Evolutionary conservation across 2,113 vertebrate species (phyloP), one percentile per base, ranked within the genome.

Genomic region (Thymallus thymallus): DNA sequence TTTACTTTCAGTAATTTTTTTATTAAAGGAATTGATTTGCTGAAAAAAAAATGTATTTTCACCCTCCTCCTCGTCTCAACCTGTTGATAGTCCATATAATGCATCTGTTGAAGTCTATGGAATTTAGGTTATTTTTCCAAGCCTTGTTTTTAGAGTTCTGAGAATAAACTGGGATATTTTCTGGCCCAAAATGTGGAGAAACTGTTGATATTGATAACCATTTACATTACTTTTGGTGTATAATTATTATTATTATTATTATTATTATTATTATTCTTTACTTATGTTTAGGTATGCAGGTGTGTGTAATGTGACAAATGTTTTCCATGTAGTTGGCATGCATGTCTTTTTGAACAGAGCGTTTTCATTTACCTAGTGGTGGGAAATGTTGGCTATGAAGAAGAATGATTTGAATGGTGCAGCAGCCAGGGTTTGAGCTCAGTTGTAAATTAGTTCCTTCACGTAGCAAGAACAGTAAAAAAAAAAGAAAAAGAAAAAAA

Each of bases 361-460:
- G 10, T 69, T 51, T 73, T 58, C 66, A 75, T 74, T 64, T 80
- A 82, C 83, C 71, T 77, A 23, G 72, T 56, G 75, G 71, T 71
- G 72, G 71, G 68, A 48, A 77, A 74, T 72, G 46, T 45, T 23
- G 55, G 64, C 26, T 74, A 58, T 14, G 48, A 83, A 74, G 76
- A 35, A 78, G 68, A 71, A 76, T 62, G 60, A 72, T 71, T 71
- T 64, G 65, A 69, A 71, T 68, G 76, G 46, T 75, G 76, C 76
- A 80, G 61, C 80, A 80, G 63, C 83, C 82, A 80, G 81, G 77
- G 63, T 82, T 75, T 74, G 75, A 76, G 80, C 81, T 84, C 81
- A 69, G 69, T 80, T 91, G 87, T 91, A 90, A 89, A 91, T 90
- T 83, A 87, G 85, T 88, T 88, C 76, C 75, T 90, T 87, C 82